Percentiles rank a stretch among this genome's conserved stretches.
phyloP scores from a whole-genome alignment of 2,797 vertebrate species.

The Chaenodraco wilsoni region DNA sequence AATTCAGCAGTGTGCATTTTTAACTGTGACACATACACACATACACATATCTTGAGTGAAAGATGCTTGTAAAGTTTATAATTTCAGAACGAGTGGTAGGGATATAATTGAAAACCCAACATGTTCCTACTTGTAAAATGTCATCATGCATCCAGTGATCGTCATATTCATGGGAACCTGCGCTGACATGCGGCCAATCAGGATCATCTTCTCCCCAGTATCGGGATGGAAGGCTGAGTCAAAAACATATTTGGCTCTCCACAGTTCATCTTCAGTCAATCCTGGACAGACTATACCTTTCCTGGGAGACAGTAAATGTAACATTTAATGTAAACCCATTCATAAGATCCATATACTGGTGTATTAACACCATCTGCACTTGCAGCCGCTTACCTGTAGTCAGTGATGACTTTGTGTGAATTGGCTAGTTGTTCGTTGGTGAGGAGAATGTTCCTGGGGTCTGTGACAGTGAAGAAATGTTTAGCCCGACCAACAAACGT shows the following conservation, averaged over 20 bases:
- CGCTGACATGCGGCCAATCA: constrained; percentile 98
- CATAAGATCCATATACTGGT: too few species aligned
- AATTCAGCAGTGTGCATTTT: too few species aligned
- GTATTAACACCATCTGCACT: background rate
- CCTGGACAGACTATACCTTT: constrained; percentile 89
- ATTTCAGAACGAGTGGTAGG: background rate
- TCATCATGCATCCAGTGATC: constrained; percentile 99
- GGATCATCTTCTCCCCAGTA: constrained; percentile 97
- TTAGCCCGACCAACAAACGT: constrained; percentile 93
- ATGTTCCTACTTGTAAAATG: constrained; percentile 93
- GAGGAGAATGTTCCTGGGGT: constrained; percentile 95
- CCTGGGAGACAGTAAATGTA: constrained; percentile 69
- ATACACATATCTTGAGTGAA: background rate
- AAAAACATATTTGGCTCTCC: constrained; percentile 96
- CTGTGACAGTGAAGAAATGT: constrained; percentile 99
- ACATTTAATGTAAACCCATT: background rate
- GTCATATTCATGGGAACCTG: constrained; percentile 99
- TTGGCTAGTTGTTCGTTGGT: constrained; percentile 89
- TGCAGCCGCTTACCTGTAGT: constrained; percentile 90
- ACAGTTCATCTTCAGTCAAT: constrained; percentile 94
- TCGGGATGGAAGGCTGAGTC: constrained; percentile 98
- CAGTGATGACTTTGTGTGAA: constrained; percentile 89
- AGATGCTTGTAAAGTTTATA: background rate
- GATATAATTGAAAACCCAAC: background rate
- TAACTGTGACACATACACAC: too few species aligned